Conservation (phyloP, 2,113 vertebrate species). For the Solea solea region DNA sequence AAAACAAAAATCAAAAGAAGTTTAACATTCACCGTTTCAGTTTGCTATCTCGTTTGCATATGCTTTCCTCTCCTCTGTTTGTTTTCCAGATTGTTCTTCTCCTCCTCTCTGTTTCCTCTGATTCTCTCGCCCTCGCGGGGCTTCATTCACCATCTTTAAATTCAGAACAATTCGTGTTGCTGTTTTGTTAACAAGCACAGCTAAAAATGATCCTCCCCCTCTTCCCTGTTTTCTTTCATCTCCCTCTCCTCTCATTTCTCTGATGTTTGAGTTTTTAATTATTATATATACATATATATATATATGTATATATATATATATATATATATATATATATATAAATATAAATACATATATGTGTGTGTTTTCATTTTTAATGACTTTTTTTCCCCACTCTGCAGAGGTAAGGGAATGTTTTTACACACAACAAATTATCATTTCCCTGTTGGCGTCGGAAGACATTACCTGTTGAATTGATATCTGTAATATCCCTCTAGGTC, state of each 20-base stretch:
- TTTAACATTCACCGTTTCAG: neutral
- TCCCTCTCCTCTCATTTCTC: slow-evolving; percentile 11
- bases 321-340: slow-evolving; percentile 47
- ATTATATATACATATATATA: slow-evolving; percentile 34
- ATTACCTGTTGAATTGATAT: slow-evolving; percentile 70
- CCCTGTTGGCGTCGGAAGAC: slow-evolving; percentile 50
- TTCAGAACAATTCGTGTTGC: slow-evolving; percentile 60
- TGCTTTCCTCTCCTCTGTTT: slow-evolving; percentile 8
- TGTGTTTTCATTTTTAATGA: slow-evolving; percentile 62
- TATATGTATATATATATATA: slow-evolving; percentile 43
- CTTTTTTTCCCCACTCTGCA: slow-evolving; percentile 62
- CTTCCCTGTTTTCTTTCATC: slow-evolving; percentile 53
- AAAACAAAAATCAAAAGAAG: slow-evolving; percentile 5
- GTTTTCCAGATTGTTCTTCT: neutral
- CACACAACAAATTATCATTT: slow-evolving; percentile 59
- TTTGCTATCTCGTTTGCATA: neutral
- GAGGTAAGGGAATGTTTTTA: slow-evolving; percentile 42
- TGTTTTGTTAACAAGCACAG: slow-evolving; percentile 67
- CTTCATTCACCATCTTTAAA: slow-evolving; percentile 46
- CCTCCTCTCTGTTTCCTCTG: slow-evolving; percentile 19
- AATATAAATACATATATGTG: slow-evolving; percentile 42
- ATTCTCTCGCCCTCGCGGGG: slow-evolving; percentile 17
- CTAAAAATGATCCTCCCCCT: slow-evolving; percentile 28
- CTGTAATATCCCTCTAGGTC: slow-evolving; percentile 61
- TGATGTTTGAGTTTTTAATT: too few species aligned